Conservation (phyloP, 2,113 vertebrate species). For the Glaucidium brasilianum region DNA sequence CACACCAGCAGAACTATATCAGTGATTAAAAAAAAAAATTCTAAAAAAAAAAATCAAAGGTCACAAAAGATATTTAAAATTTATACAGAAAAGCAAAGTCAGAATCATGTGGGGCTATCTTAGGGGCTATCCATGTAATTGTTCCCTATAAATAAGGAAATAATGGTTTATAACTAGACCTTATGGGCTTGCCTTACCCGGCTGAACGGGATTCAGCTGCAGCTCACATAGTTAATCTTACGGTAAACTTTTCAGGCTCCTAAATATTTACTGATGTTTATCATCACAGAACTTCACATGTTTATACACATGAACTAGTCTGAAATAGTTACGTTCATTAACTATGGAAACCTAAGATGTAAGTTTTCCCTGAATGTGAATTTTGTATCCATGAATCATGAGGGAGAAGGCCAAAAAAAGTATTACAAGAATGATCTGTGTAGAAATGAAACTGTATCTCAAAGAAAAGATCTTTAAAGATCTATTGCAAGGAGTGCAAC, state of each 20-base stretch:
- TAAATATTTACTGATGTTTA: constrained; percentile 42
- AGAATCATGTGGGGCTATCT: neutral
- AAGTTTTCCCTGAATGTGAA: neutral
- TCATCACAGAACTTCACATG: neutral
- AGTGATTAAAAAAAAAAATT: neutral
- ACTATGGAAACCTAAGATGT: neutral
- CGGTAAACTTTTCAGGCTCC: neutral
- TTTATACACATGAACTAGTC: neutral
- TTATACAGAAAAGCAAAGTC: neutral
- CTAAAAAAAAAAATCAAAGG: neutral
- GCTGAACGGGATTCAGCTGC: neutral
- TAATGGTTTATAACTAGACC: neutral
- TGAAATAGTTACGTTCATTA: neutral
- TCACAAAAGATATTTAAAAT: neutral
- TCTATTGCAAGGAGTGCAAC: neutral
- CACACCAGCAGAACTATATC: neutral
- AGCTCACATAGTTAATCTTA: neutral
- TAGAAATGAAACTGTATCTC: constrained; percentile 6
- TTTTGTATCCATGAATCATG: neutral
- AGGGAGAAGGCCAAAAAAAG: neutral
- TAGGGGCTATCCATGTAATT: neutral
- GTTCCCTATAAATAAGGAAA: neutral
- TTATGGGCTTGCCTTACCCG: neutral
- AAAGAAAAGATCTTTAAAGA: constrained; percentile 42
- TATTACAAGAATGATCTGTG: neutral